These are phyloP conservation scores for Ichneumoninae sp. DNA, from an alignment of 2,888 invertebrate genomes.

Conservation along the genomic window DNA sequence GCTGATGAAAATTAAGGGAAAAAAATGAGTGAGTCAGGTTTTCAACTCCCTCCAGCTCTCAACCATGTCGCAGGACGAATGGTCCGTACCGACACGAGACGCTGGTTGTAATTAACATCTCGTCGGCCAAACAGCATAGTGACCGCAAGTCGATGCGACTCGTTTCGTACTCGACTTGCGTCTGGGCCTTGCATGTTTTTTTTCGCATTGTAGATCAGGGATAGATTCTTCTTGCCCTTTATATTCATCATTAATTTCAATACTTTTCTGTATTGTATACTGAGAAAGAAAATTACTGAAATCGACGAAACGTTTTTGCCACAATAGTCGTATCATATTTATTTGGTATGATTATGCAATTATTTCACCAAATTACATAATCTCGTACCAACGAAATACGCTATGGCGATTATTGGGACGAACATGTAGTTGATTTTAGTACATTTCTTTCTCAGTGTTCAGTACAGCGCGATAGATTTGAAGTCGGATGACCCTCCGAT, in stretches of 20 bases:
- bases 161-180: not conserved
- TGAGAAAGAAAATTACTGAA: not conserved
- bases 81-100: conserved; percentile 12
- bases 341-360: not conserved
- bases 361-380: not conserved
- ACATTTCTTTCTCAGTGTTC: not conserved
- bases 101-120: conserved; percentile 34
- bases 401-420: not conserved
- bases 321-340: not conserved
- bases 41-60: not conserved
- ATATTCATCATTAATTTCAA: not conserved
- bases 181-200: not conserved
- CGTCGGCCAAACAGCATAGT: conserved; percentile 21
- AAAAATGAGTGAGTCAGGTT: not conserved
- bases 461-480: not conserved
- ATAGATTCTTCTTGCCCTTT: not conserved
- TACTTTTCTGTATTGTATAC: not conserved
- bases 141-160: conserved; percentile 17
- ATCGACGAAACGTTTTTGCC: not conserved
- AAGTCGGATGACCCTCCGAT: not conserved
- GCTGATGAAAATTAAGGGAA: not conserved
- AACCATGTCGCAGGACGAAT: conserved; percentile 19
- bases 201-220: not conserved
- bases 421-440: not conserved
- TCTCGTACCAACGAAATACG: not conserved